A percentile compares a stretch with the other conserved stretches of the same genome.
phyloP scores from a whole-genome alignment of 1,140 invertebrate genomes.

The Paramacrobiotus metropolitanus region DNA sequence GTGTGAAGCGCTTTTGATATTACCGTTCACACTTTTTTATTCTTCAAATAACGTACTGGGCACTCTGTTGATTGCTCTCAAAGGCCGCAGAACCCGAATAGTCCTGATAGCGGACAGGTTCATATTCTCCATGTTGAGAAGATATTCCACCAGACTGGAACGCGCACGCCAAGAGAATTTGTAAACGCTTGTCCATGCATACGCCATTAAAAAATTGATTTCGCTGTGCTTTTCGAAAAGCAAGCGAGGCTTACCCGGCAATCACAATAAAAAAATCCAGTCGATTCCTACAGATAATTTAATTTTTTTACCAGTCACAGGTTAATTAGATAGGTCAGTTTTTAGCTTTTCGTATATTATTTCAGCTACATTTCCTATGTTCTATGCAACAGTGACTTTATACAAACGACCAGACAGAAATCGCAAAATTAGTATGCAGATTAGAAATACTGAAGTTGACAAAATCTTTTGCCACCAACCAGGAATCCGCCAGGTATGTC shows the following conservation, averaged over 20 bases:
- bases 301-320: too few species aligned
- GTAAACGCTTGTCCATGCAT: too few species aligned
- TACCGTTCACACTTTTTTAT: slow-evolving; percentile 8
- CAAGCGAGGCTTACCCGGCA: slow-evolving; percentile 46
- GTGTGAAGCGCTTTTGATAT: background rate
- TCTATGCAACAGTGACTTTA: too few species aligned
- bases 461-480: slow-evolving; percentile 12
- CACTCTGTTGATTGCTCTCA: slow-evolving; percentile 95
- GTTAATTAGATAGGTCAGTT: too few species aligned
- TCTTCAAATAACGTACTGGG: slow-evolving; percentile 59
- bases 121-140: slow-evolving; percentile 81
- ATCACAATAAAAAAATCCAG: slow-evolving; percentile 94
- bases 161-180: slow-evolving; percentile 15
- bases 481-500: slow-evolving; percentile 86
- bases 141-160: slow-evolving; percentile 71
- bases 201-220: slow-evolving; percentile 6
- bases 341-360: too few species aligned
- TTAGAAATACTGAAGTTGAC: background rate
- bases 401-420: background rate
- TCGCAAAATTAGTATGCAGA: background rate
- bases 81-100: slow-evolving; percentile 76
- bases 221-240: slow-evolving; percentile 4
- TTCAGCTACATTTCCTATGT: too few species aligned
- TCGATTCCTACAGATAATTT: slow-evolving; percentile 57
- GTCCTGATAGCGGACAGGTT: slow-evolving; percentile 94